Evolutionary conservation across 2,888 invertebrate species (phyloP), one percentile per base, ranked within the genome.

Genomic region (Psylliodes chrysocephalus): DNA sequence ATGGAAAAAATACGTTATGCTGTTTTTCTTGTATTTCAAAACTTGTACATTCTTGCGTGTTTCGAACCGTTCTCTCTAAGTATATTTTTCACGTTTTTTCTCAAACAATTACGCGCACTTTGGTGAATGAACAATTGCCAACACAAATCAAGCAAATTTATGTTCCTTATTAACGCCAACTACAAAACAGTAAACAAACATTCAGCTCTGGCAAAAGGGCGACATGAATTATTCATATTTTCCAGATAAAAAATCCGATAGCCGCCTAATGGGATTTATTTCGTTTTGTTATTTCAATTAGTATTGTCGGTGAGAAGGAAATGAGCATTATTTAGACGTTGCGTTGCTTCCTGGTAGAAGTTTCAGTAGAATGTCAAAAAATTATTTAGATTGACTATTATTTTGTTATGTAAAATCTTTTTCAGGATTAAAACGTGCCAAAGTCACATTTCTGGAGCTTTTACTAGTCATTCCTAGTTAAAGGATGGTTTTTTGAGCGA

Each of bases 81-180:
- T n/a, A n/a, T n/a, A n/a, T n/a, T n/a, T n/a, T n/a, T n/a, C n/a
- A n/a, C n/a, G n/a, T 51, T 33, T 33, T 40, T 38, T 19, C 40
- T 53, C 40, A 15, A 53, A 53, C 53, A 53, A 53, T 53, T 53
- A 53, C 38, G 19, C 12, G 4, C 25, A 19, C 12, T 17, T 17
- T 22, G 15, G 40, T 51, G 28, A 8, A 25, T 8, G 8, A 51
- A 53, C 44, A 55, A 55, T 55, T 55, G 42, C 40, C 8, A 10
- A 6, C 44, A 55, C 42, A 55, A 55, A 53, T 53, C 52, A 53
- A 38, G 52, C 38, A 38, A 53, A 55, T 55, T 55, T 55, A 55
- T 55, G 42, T 42, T 28, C 30, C 55, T 55, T 55, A 55, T 55
- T 55, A 55, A 42, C 55, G 42, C 42, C 44, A 28, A 28, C 25